Percentiles rank a stretch among this genome's conserved stretches.
These are phyloP conservation scores for Strigops habroptila DNA, from an alignment of 2,113 vertebrate genomes.

Conservation along the genomic window DNA sequence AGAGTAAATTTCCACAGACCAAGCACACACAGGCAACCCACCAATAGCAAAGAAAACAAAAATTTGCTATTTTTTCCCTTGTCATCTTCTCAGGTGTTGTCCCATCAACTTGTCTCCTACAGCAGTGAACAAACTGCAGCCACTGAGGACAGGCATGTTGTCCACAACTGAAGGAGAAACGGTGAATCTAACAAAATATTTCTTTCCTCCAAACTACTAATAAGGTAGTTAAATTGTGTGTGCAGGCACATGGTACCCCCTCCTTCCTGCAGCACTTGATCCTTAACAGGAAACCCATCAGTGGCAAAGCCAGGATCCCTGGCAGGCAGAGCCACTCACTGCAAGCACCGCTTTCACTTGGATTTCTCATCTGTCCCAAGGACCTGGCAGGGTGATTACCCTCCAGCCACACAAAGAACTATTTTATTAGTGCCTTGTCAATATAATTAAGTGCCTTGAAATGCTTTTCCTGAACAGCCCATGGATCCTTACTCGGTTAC, in stretches of 20 bases:
- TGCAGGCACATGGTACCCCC: neutral
- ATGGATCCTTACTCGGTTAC: neutral
- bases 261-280: neutral
- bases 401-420: neutral
- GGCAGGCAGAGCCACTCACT: neutral
- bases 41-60: neutral
- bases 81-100: neutral
- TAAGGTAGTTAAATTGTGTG: neutral
- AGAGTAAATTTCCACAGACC: neutral
- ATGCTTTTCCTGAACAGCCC: neutral
- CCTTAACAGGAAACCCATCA: neutral
- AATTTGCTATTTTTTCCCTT: neutral
- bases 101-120: neutral
- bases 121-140: neutral
- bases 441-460: neutral
- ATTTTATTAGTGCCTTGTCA: neutral
- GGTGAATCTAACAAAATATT: neutral
- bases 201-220: neutral
- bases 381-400: neutral
- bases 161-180: neutral
- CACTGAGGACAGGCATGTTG: fast-evolving
- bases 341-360: fast-evolving
- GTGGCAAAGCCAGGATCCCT: too few relatives aligned
- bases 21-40: neutral
- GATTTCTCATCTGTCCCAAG: neutral